These are phyloP conservation scores for Seira ritae DNA, from an alignment of 2,888 invertebrate genomes.

Conservation along the genomic window DNA sequence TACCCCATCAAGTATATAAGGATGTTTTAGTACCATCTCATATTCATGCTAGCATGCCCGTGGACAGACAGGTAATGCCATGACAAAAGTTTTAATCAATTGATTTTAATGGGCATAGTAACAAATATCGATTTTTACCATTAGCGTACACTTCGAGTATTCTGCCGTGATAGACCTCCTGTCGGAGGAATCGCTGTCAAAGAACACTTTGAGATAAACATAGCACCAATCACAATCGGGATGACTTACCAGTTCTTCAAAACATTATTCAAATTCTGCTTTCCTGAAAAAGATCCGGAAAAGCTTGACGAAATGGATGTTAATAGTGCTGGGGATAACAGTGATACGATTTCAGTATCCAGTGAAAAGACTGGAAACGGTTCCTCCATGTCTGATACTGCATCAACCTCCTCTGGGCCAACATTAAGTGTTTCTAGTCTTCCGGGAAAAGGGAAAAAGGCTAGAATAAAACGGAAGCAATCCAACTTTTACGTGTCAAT, in stretches of 20 bases:
- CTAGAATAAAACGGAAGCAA: slow-evolving; percentile 80
- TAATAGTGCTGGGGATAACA: slow-evolving; percentile 75
- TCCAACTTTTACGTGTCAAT: slow-evolving; percentile 94
- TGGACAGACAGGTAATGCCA: slow-evolving; percentile 84
- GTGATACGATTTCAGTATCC: slow-evolving; percentile 59
- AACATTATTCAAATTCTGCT: slow-evolving; percentile 98
- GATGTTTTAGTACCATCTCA: slow-evolving; percentile 89
- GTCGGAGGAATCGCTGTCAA: slow-evolving; percentile 99
- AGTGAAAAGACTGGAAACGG: slow-evolving; percentile 54
- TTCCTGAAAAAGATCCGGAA: slow-evolving; percentile 94
- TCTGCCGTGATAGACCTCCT: slow-evolving; percentile 96
- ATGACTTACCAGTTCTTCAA: slow-evolving; percentile 97
- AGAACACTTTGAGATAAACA: slow-evolving; percentile 99
- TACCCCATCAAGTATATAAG: slow-evolving; percentile 95
- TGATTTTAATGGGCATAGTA: neutral
- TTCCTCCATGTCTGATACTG: slow-evolving; percentile 43
- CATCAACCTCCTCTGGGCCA: slow-evolving; percentile 35
- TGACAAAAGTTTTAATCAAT: neutral
- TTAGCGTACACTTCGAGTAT: slow-evolving; percentile 90
- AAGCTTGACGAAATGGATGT: slow-evolving; percentile 85
- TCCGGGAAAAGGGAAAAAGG: slow-evolving; percentile 71
- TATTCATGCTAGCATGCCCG: slow-evolving; percentile 90
- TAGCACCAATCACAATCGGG: slow-evolving; percentile 93
- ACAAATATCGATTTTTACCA: neutral
- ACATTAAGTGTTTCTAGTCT: slow-evolving; percentile 45